These are phyloP conservation scores for Bombus pyrosoma DNA, from an alignment of 1,140 invertebrate species.

Conservation along the genomic window DNA sequence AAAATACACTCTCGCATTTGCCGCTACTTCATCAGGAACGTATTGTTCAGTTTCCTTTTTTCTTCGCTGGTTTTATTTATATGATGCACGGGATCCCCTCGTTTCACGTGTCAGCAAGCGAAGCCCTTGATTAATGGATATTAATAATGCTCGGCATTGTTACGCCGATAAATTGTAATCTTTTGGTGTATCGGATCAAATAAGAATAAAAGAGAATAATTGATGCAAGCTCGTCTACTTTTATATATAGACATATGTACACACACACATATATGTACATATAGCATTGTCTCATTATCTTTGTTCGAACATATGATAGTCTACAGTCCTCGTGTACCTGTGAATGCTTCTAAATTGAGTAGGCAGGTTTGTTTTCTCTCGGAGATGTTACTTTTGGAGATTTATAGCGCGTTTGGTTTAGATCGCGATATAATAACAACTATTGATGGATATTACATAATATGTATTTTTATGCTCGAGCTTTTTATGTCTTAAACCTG, in stretches of 20 bases:
- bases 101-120: conserved; percentile 18
- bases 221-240: conserved; percentile 34
- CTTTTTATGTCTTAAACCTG: too few relatives aligned
- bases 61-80: conserved; percentile 23
- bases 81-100: conserved; percentile 5
- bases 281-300: neutral
- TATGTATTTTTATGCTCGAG: neutral
- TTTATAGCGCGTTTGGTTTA: too few relatives aligned
- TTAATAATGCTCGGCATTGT: conserved; percentile 70
- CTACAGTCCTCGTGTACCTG: neutral
- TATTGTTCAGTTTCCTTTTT: conserved; percentile 1
- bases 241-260: neutral
- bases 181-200: conserved; percentile 46
- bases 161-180: conserved; percentile 67
- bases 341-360: too few relatives aligned
- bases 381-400: neutral
- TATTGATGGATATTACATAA: neutral
- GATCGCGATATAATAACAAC: too few relatives aligned
- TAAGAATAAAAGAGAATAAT: conserved; percentile 64
- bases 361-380: neutral
- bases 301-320: neutral
- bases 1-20: conserved; percentile 35
- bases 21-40: conserved; percentile 40
- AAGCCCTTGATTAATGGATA: conserved; percentile 71
- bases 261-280: too few relatives aligned